Evolutionary conservation across 1,140 invertebrate genomes (phyloP).

Genomic region (Oncopodura yosiiana): DNA sequence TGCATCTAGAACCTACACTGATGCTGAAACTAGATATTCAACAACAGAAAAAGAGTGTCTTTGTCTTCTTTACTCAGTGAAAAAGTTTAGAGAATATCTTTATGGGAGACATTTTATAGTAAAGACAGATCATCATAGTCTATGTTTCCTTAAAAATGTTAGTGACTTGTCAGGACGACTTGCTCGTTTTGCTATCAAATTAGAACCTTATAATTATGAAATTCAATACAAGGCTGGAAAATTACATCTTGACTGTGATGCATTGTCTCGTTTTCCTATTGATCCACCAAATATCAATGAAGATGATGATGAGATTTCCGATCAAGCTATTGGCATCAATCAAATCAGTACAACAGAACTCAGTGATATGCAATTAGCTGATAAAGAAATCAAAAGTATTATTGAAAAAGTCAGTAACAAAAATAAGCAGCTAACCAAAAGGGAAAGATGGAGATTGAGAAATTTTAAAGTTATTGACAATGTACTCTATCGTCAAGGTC

Average conservation of each 20-base stretch:
- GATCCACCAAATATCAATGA: neutral
- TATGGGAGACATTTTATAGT: slow-evolving; percentile 35
- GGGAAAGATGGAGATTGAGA: no score
- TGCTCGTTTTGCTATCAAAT: slow-evolving; percentile 1
- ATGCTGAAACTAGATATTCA: slow-evolving; percentile 38
- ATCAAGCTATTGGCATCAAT: neutral
- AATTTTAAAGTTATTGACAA: neutral
- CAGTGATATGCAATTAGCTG: neutral
- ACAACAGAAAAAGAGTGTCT: slow-evolving; percentile 42
- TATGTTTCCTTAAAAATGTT: neutral
- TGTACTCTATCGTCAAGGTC: neutral
- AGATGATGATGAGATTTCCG: neutral
- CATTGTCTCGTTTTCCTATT: neutral
- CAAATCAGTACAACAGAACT: neutral
- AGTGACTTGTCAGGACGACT: slow-evolving; percentile 3
- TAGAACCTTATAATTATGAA: neutral
- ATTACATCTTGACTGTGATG: neutral
- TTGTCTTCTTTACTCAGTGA: slow-evolving; percentile 39
- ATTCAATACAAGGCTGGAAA: neutral
- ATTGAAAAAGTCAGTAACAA: neutral
- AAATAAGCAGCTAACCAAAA: neutral
- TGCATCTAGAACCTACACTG: slow-evolving; percentile 37
- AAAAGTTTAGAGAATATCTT: slow-evolving; percentile 40
- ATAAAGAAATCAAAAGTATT: neutral
- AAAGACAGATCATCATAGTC: neutral